Percentiles rank a stretch among this genome's conserved stretches.
Evolutionary conservation across 2,797 vertebrate species (phyloP).

Genomic region (Lophius americanus): DNA sequence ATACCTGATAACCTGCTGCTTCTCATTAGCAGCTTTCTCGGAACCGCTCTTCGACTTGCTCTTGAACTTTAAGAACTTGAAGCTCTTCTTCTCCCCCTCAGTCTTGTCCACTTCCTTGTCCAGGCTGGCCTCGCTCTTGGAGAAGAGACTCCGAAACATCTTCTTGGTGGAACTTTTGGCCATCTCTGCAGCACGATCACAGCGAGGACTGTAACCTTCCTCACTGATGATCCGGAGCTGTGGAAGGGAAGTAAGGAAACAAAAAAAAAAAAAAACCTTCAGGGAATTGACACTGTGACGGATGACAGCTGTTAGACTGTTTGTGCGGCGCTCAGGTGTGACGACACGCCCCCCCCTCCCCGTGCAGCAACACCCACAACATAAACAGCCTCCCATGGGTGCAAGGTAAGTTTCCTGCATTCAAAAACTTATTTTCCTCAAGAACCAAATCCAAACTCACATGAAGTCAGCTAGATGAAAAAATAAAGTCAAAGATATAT

Average conservation of each 20-base stretch:
- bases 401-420: too few relatives aligned
- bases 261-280: background rate
- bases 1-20: conserved; percentile 54
- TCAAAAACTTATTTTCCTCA: too few relatives aligned
- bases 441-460: too few relatives aligned
- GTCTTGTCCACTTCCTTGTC: conserved; percentile 15
- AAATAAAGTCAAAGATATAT: too few relatives aligned
- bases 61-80: conserved; percentile 53
- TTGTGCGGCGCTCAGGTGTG: conserved; percentile 51
- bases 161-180: conserved; percentile 49
- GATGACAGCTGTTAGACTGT: conserved; percentile 37
- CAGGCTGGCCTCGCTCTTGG: conserved; percentile 50
- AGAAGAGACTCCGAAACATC: conserved; percentile 63
- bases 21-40: conserved; percentile 4
- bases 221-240: background rate
- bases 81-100: conserved; percentile 50
- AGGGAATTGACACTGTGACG: conserved; percentile 15
- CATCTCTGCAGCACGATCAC: conserved; percentile 39
- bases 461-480: too few relatives aligned
- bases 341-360: conserved; percentile 50
- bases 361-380: conserved; percentile 2
- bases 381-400: too few relatives aligned
- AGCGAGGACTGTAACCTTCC: background rate
- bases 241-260: background rate
- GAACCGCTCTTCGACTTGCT: conserved; percentile 39